Conservation (phyloP, 2,113 vertebrate genomes). For the Drymodes brunneopygia region DNA sequence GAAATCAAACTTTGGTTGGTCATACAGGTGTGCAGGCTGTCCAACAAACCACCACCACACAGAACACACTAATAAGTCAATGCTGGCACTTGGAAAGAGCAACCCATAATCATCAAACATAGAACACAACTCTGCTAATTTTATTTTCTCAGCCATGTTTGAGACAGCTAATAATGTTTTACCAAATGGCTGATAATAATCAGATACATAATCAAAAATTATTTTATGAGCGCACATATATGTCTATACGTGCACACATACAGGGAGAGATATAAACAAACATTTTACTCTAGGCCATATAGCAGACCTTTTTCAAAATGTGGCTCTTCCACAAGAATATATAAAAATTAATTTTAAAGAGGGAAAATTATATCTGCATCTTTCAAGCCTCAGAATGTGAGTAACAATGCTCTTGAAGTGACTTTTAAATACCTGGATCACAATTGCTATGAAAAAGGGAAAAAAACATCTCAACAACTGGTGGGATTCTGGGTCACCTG, state of each 20-base stretch:
- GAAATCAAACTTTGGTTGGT: not conserved
- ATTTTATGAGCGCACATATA: not conserved
- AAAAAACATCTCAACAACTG: not conserved
- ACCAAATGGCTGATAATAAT: not conserved
- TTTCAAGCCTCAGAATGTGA: not conserved
- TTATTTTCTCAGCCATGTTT: not conserved
- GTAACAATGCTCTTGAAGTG: not conserved
- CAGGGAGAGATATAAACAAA: not conserved
- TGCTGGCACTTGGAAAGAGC: not conserved
- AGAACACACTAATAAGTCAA: not conserved
- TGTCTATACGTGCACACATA: fast-evolving
- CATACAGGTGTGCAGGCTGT: not conserved
- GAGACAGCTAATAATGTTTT: not conserved
- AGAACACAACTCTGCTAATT: not conserved
- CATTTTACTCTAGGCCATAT: not conserved
- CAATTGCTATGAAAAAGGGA: not conserved
- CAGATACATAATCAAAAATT: not conserved
- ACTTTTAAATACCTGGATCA: not conserved
- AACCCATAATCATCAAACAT: not conserved
- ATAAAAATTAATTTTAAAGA: not conserved
- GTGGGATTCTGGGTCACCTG: not conserved
- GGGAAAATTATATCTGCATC: not conserved
- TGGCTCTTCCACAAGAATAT: not conserved
- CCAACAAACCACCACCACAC: not conserved
- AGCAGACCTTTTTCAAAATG: not conserved